Conservation (phyloP, 2,113 vertebrate species). For the Sylvietta virens region DNA sequence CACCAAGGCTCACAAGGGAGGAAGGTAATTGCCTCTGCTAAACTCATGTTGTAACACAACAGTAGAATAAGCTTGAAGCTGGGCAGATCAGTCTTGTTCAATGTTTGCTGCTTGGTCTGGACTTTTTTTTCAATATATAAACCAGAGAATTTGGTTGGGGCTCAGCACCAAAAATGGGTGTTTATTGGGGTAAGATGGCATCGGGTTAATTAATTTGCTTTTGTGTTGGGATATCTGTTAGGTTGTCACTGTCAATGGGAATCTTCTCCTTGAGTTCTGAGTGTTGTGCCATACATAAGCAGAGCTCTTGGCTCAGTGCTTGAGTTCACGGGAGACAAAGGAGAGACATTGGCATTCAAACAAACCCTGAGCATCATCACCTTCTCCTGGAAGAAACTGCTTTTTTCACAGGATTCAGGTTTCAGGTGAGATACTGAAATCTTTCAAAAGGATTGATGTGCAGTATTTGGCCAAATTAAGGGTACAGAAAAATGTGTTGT, state of each 20-base stretch:
- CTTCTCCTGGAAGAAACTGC: background rate
- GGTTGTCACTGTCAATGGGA: background rate
- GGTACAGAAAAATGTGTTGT: background rate
- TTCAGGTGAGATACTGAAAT: background rate
- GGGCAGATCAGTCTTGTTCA: background rate
- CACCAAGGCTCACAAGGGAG: background rate
- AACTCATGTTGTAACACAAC: background rate
- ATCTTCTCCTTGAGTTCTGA: background rate
- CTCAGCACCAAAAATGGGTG: background rate
- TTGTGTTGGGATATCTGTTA: background rate
- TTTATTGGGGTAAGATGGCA: background rate
- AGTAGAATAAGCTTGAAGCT: background rate
- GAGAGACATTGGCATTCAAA: fast-evolving
- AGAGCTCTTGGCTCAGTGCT: background rate
- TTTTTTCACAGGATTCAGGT: background rate
- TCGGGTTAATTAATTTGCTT: background rate
- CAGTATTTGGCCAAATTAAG: background rate
- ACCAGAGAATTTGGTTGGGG: background rate
- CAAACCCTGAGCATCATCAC: background rate
- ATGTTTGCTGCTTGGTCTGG: background rate
- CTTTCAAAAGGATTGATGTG: background rate
- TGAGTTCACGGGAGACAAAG: background rate
- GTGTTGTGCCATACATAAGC: fast-evolving
- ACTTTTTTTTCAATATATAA: background rate
- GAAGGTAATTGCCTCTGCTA: background rate